Conservation (phyloP, 1,140 invertebrate genomes). For the Chironomus striatipennis region DNA sequence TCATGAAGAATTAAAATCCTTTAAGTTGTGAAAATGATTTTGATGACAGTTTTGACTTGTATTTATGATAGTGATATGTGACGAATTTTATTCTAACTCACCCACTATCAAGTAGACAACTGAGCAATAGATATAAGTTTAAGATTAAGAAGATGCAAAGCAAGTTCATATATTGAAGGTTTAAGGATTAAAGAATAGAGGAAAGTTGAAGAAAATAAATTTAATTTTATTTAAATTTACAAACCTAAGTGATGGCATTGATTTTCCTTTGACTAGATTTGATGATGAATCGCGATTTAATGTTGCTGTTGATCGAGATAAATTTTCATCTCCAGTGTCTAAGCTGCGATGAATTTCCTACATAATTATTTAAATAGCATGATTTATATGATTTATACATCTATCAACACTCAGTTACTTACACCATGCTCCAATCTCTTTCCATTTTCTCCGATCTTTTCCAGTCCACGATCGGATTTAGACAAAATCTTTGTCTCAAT, state of each 20-base stretch:
- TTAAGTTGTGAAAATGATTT: neutral
- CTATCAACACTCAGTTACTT: constrained; percentile 32
- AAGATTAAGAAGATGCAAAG: neutral
- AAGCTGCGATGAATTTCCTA: constrained; percentile 71
- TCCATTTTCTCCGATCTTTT: constrained; percentile 70
- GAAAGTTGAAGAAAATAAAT: constrained; percentile 35
- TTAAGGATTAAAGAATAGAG: constrained; percentile 30
- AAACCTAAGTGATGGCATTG: constrained; percentile 90
- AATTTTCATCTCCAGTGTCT: constrained; percentile 62
- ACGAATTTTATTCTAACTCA: constrained; percentile 33
- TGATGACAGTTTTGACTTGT: neutral
- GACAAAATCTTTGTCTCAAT: constrained; percentile 85
- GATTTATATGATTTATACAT: too few relatives aligned
- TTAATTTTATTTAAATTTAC: constrained; percentile 28
- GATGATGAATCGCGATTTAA: constrained; percentile 47
- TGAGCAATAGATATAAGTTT: constrained; percentile 28
- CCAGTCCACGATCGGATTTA: constrained; percentile 81
- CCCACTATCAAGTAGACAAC: constrained; percentile 42
- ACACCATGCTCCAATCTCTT: constrained; percentile 39
- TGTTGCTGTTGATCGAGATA: constrained; percentile 56
- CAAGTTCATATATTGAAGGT: too few relatives aligned
- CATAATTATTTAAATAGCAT: too few relatives aligned
- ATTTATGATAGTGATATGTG: constrained; percentile 30
- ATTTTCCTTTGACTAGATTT: constrained; percentile 84
- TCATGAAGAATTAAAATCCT: neutral